These are phyloP conservation scores for Galleria mellonella DNA, from an alignment of 1,140 invertebrate genomes.

Conservation along the genomic window DNA sequence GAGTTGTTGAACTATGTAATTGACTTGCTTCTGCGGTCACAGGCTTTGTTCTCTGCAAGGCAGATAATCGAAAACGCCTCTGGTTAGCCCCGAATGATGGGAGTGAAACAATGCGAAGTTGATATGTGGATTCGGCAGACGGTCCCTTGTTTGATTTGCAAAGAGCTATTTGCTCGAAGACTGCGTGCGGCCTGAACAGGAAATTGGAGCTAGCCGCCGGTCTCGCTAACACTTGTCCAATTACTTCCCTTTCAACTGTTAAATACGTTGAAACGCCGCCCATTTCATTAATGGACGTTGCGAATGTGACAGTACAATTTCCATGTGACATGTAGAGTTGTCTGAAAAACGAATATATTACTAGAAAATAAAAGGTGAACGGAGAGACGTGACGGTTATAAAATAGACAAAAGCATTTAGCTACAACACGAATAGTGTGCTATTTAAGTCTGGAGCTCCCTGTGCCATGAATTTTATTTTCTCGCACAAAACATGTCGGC, in stretches of 20 bases:
- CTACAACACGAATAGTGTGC: constrained; percentile 53
- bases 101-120: constrained; percentile 68
- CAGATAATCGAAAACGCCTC: constrained; percentile 71
- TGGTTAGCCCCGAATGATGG: constrained; percentile 56
- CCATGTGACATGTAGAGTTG: constrained; percentile 34
- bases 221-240: constrained; percentile 59
- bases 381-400: constrained; percentile 50
- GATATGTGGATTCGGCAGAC: constrained; percentile 67
- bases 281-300: constrained; percentile 41
- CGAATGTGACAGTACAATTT: constrained; percentile 45
- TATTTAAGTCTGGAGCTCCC: constrained; percentile 68
- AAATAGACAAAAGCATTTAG: constrained; percentile 71
- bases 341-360: constrained; percentile 58
- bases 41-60: constrained; percentile 63
- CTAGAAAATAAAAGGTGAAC: constrained; percentile 40
- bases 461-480: constrained; percentile 73
- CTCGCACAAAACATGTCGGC: constrained; percentile 72
- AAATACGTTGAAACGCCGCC: constrained; percentile 44
- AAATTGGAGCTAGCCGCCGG: constrained; percentile 54
- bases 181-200: constrained; percentile 53
- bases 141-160: constrained; percentile 71
- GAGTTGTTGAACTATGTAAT: constrained; percentile 74
- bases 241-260: constrained; percentile 51
- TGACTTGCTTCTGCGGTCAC: constrained; percentile 68
- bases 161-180: constrained; percentile 68